Evolutionary conservation across 2,888 invertebrate genomes (phyloP).

Genomic region (Drosophila borborema): DNA sequence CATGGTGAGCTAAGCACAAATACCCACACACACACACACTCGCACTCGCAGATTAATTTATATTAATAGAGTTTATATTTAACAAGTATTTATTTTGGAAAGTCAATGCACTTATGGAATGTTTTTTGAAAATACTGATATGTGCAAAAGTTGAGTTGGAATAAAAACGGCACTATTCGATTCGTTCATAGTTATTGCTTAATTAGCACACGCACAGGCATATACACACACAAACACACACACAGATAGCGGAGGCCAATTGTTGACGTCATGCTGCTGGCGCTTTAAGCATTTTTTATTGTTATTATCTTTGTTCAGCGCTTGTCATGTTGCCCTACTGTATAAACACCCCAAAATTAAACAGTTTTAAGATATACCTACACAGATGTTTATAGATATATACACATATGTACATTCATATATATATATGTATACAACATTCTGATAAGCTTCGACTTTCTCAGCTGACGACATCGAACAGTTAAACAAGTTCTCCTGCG

Average conservation of each 20-base stretch:
- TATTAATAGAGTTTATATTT: constrained; percentile 31
- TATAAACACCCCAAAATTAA: constrained; percentile 42
- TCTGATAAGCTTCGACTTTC: constrained; percentile 66
- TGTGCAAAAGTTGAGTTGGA: neutral
- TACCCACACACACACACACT: constrained; percentile 16
- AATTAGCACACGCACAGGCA: constrained; percentile 59
- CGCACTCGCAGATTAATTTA: constrained; percentile 1
- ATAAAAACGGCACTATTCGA: constrained; percentile 10
- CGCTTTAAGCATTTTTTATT: constrained; percentile 19
- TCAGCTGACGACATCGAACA: constrained; percentile 92
- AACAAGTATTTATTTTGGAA: constrained; percentile 20
- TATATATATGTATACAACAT: neutral
- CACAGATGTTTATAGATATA: neutral
- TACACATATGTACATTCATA: neutral
- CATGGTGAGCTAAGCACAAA: constrained; percentile 36
- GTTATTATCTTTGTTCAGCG: constrained; percentile 44
- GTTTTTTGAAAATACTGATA: constrained; percentile 26
- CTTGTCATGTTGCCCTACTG: constrained; percentile 47
- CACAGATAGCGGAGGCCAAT: constrained; percentile 9
- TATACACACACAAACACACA: neutral
- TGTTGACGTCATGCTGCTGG: constrained; percentile 64
- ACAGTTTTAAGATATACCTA: constrained; percentile 18
- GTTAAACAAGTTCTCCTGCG: constrained; percentile 92
- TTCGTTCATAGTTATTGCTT: constrained; percentile 34
- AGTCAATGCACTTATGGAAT: constrained; percentile 61